These are phyloP conservation scores for Platerodrilus igneus DNA, from an alignment of 2,888 invertebrate species.

Conservation along the genomic window DNA sequence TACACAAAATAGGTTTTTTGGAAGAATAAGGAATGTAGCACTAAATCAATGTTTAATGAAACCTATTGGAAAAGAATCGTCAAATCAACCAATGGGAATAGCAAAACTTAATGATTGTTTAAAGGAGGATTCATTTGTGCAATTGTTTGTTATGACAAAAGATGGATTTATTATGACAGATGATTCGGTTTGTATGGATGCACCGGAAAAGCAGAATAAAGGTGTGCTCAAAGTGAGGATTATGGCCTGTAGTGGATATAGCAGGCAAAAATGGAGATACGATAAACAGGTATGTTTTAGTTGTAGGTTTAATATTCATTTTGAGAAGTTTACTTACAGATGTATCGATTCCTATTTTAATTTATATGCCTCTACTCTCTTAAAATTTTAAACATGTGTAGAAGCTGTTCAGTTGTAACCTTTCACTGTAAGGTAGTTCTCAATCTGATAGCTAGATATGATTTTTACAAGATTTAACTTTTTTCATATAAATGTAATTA, in stretches of 20 bases:
- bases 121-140: slow-evolving; percentile 55
- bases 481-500: no score
- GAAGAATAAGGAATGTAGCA: slow-evolving; percentile 63
- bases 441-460: no score
- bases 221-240: slow-evolving; percentile 59
- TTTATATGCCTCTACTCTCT: no score
- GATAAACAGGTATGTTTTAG: slow-evolving; percentile 48
- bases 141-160: slow-evolving; percentile 67
- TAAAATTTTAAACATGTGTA: no score
- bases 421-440: no score
- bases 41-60: slow-evolving; percentile 58
- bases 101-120: slow-evolving; percentile 65
- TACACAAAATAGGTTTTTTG: slow-evolving; percentile 80
- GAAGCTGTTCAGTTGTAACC: no score
- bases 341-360: no score
- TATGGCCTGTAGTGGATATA: slow-evolving; percentile 64
- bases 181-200: slow-evolving; percentile 81
- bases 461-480: no score
- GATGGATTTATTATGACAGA: slow-evolving; percentile 78
- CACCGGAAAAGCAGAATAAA: slow-evolving; percentile 51
- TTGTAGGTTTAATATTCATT: no score
- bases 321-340: no score
- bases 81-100: slow-evolving; percentile 66
- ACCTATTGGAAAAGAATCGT: slow-evolving; percentile 55
- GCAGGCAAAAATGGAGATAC: slow-evolving; percentile 68